phyloP scores from a whole-genome alignment of 2,888 invertebrate genomes.

The Apoda limacodes region DNA sequence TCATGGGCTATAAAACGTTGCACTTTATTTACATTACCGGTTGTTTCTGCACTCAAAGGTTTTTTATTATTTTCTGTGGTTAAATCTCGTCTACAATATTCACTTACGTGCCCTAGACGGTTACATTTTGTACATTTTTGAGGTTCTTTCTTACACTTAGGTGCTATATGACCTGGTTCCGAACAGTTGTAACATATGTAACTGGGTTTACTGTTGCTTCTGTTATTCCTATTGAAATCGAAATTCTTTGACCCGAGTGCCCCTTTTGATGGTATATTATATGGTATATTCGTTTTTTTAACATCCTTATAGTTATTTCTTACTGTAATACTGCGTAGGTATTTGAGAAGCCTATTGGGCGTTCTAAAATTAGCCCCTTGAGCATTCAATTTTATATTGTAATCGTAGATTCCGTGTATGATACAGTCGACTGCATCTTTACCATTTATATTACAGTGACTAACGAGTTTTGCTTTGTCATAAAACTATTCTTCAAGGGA shows the following conservation, averaged over 20 bases:
- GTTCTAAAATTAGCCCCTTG: constrained; percentile 10
- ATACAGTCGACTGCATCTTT: constrained; percentile 18
- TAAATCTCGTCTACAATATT: not conserved
- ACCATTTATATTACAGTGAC: constrained; percentile 11
- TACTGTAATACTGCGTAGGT: constrained; percentile 8
- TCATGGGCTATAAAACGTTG: not conserved
- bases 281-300: not conserved
- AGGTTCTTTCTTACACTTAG: constrained; percentile 2
- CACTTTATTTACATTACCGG: too few relatives aligned
- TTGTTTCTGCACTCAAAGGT: too few relatives aligned
- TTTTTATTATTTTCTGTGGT: too few relatives aligned
- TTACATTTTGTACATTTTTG: constrained; percentile 4
- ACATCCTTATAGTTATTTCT: not conserved
- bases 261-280: too few relatives aligned
- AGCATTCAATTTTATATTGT: constrained; percentile 14
- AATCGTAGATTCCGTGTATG: constrained; percentile 16
- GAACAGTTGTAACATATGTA: constrained; percentile 7
- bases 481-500: constrained; percentile 12
- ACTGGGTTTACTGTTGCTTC: too few relatives aligned
- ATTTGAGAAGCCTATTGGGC: constrained; percentile 6
- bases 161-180: constrained; percentile 4
- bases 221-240: too few relatives aligned
- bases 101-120: constrained; percentile 2
- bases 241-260: too few relatives aligned
- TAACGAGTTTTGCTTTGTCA: constrained; percentile 13